Evolutionary conservation across 1,140 invertebrate genomes (phyloP).

Genomic region (Temnothorax longispinosus): DNA sequence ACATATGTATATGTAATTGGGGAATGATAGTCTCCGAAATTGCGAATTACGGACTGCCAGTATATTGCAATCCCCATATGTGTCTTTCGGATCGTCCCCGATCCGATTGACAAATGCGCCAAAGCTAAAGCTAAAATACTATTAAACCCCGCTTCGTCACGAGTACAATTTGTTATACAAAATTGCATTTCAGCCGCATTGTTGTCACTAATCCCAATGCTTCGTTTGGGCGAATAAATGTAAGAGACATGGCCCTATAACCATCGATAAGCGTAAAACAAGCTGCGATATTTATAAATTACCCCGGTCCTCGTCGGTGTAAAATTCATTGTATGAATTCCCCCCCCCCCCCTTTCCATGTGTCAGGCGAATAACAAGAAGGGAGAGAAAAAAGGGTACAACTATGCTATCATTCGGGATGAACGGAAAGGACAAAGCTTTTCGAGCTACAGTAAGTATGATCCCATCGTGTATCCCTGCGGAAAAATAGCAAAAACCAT

Average conservation of each 20-base stretch:
- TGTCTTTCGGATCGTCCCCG: slow-evolving; percentile 3
- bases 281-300: slow-evolving; percentile 27
- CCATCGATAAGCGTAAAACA: slow-evolving; percentile 27
- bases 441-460: slow-evolving; percentile 50
- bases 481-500: neutral
- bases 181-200: slow-evolving; percentile 39
- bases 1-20: slow-evolving; percentile 34
- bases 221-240: slow-evolving; percentile 9
- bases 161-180: slow-evolving; percentile 28
- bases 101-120: slow-evolving; percentile 14
- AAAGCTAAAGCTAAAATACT: slow-evolving; percentile 48
- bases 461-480: slow-evolving; percentile 7
- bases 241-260: slow-evolving; percentile 20
- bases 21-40: slow-evolving; percentile 23
- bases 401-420: slow-evolving; percentile 12
- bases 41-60: slow-evolving; percentile 19
- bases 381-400: neutral
- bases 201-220: slow-evolving; percentile 26
- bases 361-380: slow-evolving; percentile 22
- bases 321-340: slow-evolving; percentile 20
- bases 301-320: slow-evolving; percentile 25
- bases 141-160: slow-evolving; percentile 23
- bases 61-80: slow-evolving; percentile 3
- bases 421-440: slow-evolving; percentile 18
- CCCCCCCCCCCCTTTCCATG: neutral